Percentiles rank a stretch among this genome's conserved stretches.
phyloP scores from a whole-genome alignment of 53 echinoderm and acorn worm genomes.

The Echinometra lucunter region DNA sequence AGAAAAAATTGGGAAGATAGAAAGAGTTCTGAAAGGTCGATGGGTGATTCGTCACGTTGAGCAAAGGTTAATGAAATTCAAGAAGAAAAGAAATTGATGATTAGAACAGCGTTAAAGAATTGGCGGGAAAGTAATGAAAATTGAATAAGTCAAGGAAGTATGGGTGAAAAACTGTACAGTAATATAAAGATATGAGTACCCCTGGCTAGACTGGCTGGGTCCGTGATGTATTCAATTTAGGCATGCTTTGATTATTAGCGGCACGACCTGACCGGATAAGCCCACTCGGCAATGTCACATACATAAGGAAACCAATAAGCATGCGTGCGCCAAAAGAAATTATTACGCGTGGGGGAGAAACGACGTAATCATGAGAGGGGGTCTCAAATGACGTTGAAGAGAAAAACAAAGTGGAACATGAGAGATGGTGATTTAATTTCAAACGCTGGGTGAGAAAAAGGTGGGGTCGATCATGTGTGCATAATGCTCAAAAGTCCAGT shows the following conservation, averaged over 20 bases:
- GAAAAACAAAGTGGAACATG: slow-evolving; percentile 59
- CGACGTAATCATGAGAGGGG: not conserved
- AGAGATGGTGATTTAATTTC: slow-evolving; percentile 44
- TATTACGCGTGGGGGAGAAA: not conserved
- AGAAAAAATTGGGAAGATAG: not conserved
- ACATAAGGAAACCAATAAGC: not conserved
- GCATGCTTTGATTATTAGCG: slow-evolving; percentile 54
- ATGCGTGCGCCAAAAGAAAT: slow-evolving; percentile 52
- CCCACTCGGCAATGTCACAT: not conserved
- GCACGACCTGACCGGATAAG: slow-evolving; percentile 62
- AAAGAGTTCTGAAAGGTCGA: too few relatives aligned
- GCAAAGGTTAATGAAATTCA: not conserved
- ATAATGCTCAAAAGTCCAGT: slow-evolving; percentile 44
- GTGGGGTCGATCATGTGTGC: slow-evolving; percentile 56
- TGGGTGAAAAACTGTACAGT: not conserved
- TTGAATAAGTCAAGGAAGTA: not conserved
- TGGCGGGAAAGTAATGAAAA: not conserved
- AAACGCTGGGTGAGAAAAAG: not conserved
- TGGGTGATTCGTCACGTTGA: not conserved
- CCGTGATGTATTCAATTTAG: slow-evolving; percentile 57
- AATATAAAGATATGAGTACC: not conserved
- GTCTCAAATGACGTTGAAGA: not conserved
- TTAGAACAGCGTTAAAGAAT: not conserved
- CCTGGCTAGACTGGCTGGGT: slow-evolving; percentile 21
- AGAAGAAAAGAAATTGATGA: not conserved